These are phyloP conservation scores for Brachionus rotundiformis DNA, from an alignment of 1,140 invertebrate genomes.

Conservation along the genomic window DNA sequence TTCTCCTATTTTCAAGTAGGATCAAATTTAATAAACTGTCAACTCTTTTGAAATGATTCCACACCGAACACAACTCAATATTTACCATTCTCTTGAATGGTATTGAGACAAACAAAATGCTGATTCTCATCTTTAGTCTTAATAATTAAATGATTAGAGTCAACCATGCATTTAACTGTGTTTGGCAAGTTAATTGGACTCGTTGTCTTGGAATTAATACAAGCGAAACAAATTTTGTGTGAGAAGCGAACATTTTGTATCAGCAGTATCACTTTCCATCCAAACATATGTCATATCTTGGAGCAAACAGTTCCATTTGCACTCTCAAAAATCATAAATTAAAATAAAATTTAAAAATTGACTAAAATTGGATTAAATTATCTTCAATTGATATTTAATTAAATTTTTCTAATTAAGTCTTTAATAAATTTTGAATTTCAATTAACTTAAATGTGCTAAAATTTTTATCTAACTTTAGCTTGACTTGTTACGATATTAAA, in stretches of 20 bases:
- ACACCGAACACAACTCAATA: no score
- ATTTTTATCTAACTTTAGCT: no score
- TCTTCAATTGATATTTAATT: no score
- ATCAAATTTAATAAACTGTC: neutral
- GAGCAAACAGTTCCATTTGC: neutral
- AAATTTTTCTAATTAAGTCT: no score
- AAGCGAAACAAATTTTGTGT: slow-evolving; percentile 10
- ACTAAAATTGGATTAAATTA: no score
- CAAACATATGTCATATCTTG: neutral
- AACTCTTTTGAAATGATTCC: no score
- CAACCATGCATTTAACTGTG: neutral
- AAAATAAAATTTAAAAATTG: no score
- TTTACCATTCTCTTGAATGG: neutral
- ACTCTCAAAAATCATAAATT: neutral
- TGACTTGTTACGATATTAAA: no score
- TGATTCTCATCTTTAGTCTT: neutral
- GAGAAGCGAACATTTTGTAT: slow-evolving; percentile 31
- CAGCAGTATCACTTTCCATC: neutral
- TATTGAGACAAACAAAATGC: no score
- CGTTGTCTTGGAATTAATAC: slow-evolving; percentile 32
- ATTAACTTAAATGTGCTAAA: no score
- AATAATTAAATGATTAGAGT: neutral
- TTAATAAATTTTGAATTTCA: no score
- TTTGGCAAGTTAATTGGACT: neutral
- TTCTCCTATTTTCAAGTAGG: neutral